These are phyloP conservation scores for Pantherophis guttatus DNA, from an alignment of 2,113 vertebrate genomes.

Conservation along the genomic window DNA sequence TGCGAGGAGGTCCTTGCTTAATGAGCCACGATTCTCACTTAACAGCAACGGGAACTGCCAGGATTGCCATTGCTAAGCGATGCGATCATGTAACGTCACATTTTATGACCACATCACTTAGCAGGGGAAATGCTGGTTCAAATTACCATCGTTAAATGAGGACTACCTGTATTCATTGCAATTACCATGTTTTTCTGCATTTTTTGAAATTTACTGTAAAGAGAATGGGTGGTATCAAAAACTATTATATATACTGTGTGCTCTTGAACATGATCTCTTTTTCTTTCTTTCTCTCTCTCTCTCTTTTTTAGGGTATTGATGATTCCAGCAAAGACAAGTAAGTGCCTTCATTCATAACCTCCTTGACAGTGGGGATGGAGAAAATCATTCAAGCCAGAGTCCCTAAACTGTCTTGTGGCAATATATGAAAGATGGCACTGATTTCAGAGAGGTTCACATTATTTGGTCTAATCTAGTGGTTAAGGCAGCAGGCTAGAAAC, in stretches of 20 bases:
- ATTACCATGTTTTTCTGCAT: not conserved
- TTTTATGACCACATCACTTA: not conserved
- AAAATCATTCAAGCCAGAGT: not conserved
- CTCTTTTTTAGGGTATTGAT: slow-evolving; percentile 83
- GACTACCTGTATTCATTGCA: not conserved
- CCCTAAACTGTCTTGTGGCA: not conserved
- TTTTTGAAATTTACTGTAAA: not conserved
- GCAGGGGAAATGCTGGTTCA: not conserved
- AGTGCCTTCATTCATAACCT: slow-evolving; percentile 55
- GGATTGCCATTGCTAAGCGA: not conserved
- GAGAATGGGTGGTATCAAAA: not conserved
- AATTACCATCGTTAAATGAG: not conserved
- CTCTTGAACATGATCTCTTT: not conserved
- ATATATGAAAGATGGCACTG: not conserved
- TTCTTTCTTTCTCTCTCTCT: too few species aligned
- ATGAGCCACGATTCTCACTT: not conserved
- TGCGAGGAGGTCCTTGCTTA: not conserved
- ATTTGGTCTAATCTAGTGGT: not conserved
- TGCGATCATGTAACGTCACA: not conserved
- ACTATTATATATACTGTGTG: not conserved
- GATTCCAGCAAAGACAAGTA: slow-evolving; percentile 95
- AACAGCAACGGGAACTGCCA: not conserved
- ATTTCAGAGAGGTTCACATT: not conserved
- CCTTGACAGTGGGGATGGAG: not conserved
- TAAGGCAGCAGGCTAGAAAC: not conserved